These are phyloP conservation scores for Empidonax alnorum DNA, from an alignment of 2,113 vertebrate genomes.

Conservation along the genomic window DNA sequence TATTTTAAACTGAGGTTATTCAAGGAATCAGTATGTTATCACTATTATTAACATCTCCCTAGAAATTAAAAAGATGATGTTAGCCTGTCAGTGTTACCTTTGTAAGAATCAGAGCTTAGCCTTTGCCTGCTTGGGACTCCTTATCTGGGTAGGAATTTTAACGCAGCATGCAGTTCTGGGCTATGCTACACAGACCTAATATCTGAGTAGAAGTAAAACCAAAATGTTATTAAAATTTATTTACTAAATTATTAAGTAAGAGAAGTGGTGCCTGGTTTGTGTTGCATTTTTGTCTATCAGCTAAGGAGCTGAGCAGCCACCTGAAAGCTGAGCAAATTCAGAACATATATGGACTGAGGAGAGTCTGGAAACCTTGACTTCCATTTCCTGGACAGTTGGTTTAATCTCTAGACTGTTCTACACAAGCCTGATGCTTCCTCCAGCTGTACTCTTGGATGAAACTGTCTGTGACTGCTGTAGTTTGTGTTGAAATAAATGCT, in stretches of 20 bases:
- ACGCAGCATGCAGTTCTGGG: neutral
- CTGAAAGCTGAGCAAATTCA: constrained; percentile 5
- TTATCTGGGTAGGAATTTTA: neutral
- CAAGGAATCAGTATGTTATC: neutral
- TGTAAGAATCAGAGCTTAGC: neutral
- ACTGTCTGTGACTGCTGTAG: constrained; percentile 17
- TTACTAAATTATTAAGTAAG: neutral
- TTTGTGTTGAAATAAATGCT: constrained; percentile 31
- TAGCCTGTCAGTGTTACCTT: neutral
- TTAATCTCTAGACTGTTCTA: constrained; percentile 30
- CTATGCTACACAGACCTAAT: neutral
- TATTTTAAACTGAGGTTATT: neutral
- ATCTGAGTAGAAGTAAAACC: neutral
- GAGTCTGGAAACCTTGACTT: constrained; percentile 23
- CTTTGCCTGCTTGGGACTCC: neutral
- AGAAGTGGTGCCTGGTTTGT: neutral
- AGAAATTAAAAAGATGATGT: neutral
- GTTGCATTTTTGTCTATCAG: neutral
- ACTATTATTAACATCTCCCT: neutral
- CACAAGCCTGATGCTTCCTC: constrained; percentile 38
- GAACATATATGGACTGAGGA: neutral
- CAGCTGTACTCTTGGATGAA: constrained; percentile 45
- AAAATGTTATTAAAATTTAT: neutral
- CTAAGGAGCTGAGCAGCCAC: neutral
- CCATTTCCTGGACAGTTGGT: neutral